Evolutionary conservation across 2,113 vertebrate genomes (phyloP), one percentile per base, ranked within the genome.

Genomic region (Sakesphorus luctuosus): DNA sequence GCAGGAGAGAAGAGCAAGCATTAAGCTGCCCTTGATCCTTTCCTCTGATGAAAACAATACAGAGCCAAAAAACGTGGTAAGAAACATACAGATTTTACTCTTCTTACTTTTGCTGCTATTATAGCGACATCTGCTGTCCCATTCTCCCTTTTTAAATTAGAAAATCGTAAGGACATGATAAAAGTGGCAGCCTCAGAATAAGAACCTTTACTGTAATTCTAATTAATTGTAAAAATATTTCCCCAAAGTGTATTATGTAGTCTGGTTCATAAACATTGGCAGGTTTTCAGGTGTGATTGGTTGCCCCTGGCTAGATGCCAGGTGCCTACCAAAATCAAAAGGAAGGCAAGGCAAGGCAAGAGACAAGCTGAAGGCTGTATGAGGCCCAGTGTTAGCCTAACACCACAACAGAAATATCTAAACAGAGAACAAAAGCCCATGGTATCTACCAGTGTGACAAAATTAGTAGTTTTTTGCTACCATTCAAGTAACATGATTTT

Each of bases 91-190:
- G 19, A 13, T 55, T 43, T 67, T 43, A 28, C 4, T 38, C 23
- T 43, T 80, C 40, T 15, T 77, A 15, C 3, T 84, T 91, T 90
- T 91, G 14, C 67, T 77, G 16, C 55, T 76, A 17, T 71, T 77
- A 24, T 5, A 90, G 91, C 80, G 95, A 95, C 94, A 91, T 28
- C 95, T 97, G 84, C 91, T 95, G 95, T 82, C 23, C 13, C 38
- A 6, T 53, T 59, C 31, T 81, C n/a, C 3, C 11, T 52, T 86
- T 84, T 77, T 10, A 11, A 74, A 11, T 18, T 8, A 55, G 18
- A 61, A 87, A 69, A 56, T 4, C 3, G 24, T 66, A 50, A 81
- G 43, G 53, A 19, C 2, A 12, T 7, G 4, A 26, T 29, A 17
- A 19, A 69, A 69, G 6, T 4, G 4, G 8, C n/a, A 82, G 24